Evolutionary conservation across 1,140 invertebrate species (phyloP), one percentile per base, ranked within the genome.

Genomic region (Meloidogyne chitwoodi): DNA sequence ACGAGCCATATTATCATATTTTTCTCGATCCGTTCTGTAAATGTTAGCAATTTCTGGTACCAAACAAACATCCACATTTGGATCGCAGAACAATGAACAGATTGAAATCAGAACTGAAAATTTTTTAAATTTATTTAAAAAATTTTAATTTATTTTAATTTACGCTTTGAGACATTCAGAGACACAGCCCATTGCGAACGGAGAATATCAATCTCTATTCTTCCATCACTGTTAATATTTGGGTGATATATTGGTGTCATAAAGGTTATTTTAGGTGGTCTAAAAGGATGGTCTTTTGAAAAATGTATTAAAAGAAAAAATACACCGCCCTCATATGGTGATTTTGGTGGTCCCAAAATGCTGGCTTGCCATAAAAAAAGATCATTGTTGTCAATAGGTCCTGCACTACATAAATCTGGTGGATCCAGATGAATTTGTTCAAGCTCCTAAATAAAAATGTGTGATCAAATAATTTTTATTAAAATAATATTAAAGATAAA

Each of bases 251-350:
- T 98, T 91, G 93, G 93, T 89, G 95, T 98, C 89, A 94, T 96
- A 90, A 98, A 97, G 89, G 93, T 93, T 90, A 98, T 93, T 91
- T 92, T 97, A 96, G 68, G 68, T 19, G 68, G 87, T 16, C 16
- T 48, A 89, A 98, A 98, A 84, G 96, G 96, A 90, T 99, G 98
- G 89, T 98, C 95, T 92, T 94, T 95, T 87, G 96, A 94, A 89
- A 98, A 98, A 90, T 96, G 94, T 91, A 99, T 98, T 89, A 94
- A 96, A 91, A 99, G 91, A 91, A 98, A 98, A 90, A 98, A 99
- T 88, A 98, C 94, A 85, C 96, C 96, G 88, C 95, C 95, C 91
- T 97, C 73, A 63, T 83, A 86, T 26, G 80, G 83, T 26, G 79
- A 80, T 66, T 93, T 93, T 91, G 94, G 93, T 90, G 94, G 94